Percentiles rank a stretch among this genome's conserved stretches.
Conservation (phyloP, 53 echinoderm and acorn worm species). For the Arbacia lixula region DNA sequence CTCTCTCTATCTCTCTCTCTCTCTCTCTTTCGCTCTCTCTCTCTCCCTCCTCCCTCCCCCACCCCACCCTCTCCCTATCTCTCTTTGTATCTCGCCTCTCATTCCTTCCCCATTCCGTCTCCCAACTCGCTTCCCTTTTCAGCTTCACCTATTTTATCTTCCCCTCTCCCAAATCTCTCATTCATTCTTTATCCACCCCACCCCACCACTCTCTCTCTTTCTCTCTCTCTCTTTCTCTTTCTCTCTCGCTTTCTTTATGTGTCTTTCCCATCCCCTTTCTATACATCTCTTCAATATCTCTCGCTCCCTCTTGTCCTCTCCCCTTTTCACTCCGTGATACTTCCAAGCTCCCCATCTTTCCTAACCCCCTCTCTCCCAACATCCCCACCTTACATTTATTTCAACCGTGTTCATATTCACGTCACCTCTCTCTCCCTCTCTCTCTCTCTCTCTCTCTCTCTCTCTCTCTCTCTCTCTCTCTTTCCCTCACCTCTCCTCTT, state of each 20-base stretch:
- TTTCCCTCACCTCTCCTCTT: background rate
- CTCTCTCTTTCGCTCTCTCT: background rate
- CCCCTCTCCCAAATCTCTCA: too few relatives aligned
- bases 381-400: background rate
- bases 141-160: too few relatives aligned
- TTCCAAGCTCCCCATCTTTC: background rate
- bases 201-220: background rate
- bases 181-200: too few relatives aligned
- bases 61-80: background rate
- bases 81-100: background rate
- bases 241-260: background rate
- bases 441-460: background rate
- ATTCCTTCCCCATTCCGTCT: background rate
- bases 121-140: background rate
- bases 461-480: background rate
- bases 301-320: background rate
- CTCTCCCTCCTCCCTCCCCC: background rate
- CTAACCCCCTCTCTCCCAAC: background rate
- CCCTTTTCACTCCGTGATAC: background rate
- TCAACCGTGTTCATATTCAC: slow-evolving; percentile 17
- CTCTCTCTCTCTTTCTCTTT: background rate
- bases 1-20: background rate
- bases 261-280: background rate
- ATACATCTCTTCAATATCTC: background rate
- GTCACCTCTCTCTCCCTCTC: background rate